Base-by-base conservation (phyloP, 2,113 vertebrate species). In the Butastur rufipennis region DNA sequence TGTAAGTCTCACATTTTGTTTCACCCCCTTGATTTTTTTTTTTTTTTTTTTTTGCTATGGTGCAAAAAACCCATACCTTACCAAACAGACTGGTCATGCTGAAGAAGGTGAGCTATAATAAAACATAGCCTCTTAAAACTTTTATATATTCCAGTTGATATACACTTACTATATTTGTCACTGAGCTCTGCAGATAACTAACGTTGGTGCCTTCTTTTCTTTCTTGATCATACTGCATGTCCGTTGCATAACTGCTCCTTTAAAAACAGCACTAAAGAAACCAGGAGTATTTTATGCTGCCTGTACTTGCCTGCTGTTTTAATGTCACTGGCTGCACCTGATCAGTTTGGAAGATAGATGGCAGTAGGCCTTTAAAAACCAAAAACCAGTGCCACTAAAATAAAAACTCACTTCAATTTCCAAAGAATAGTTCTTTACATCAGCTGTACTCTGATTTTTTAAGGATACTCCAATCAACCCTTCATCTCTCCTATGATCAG, bases 351-450 rank as follows among this genome's bases (percentile, higher is more conserved):
- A 79, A 45, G 59, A 52, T 6, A 96, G 90, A 78, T 88, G 93
- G 81, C 96, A 97, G 72, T 31, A 88, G 47, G 55, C 13, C 38
- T 91, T 94, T 86, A 81, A n/a, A 80, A 88, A 78, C 16, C 36
- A 50, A 63, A 78, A 3, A 6, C 43, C 42, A 65, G 23, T 16
- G n/a, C 29, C 42, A 43, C 43, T 34, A 55, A 67, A 87, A 71
- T 1, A 34, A 61, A 73, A 70, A 78, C 93, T 97, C 95, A 99
- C 99, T 98, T 98, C 97, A 36, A 99, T 89, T 86, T 97, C 96
- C 34, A 99, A 83, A 55, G 98, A 98, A 90, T 98, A 95, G 95
- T 99, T 99, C 97, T 97, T 97, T 74, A 61, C 61, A 55, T 96
- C 97, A 56, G 88, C 52, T 34, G 96, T 95, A 18, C 98, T 98